Base-by-base conservation (phyloP, 2,888 invertebrate genomes). In the Adelphocoris suturalis region DNA sequence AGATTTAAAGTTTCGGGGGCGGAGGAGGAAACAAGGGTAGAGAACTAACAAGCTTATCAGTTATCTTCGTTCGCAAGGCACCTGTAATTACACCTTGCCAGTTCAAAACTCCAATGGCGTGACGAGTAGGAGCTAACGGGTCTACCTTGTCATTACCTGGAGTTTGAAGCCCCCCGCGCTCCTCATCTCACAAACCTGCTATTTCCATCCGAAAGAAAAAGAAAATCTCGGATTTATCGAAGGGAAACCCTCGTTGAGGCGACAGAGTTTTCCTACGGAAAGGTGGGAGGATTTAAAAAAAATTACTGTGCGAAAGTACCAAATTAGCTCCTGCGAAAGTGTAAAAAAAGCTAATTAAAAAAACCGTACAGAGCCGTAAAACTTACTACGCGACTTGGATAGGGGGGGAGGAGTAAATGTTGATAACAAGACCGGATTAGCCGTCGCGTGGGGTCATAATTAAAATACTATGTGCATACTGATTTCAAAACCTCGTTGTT, bases 11-110 rank as follows among this genome's bases (percentile, higher is more conserved):
- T 52, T 52, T 52, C 12, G 52, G 52, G 52, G 37, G 37, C 37
- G 52, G 14, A 52, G 13, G 52, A 52, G 52, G 11, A 61, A 61
- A 61, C 61, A 61, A 19, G 61, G 61, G 61, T 61, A n/a, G 61
- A 61, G 61, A 61, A 61, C 61, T 61, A 61, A 61, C 61, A 61
- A 61, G 61, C 61, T 61, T 61, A 61, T 61, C 61, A 61, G 61
- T 61, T 61, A 61, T 61, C 61, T 61, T 19, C n/a, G 61, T 61
- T n/a, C 61, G 61, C 61, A 61, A 61, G 61, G 61, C 61, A 52
- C 52, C 52, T 61, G 61, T 61, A 61, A 61, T 61, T 61, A 61
- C 61, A 61, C 61, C 61, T 61, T 61, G 61, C 61, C 61, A 61
- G 61, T 19, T 61, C 61, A 61, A 61, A 61, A 61, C 61, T 61